Evolutionary conservation across 2,888 invertebrate species (phyloP).

Genomic region (Protodeltote pygarga): DNA sequence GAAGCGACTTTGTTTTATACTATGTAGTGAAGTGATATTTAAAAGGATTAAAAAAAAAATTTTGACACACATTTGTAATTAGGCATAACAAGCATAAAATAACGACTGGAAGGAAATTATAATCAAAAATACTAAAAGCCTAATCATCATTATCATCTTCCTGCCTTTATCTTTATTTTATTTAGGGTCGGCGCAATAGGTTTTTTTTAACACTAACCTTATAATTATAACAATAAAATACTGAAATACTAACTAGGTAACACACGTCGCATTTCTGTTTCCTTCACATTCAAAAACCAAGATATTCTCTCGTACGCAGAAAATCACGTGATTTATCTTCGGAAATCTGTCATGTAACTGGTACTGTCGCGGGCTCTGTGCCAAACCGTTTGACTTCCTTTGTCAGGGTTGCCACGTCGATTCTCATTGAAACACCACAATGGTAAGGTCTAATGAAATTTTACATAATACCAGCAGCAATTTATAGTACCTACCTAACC

Average conservation of each 20-base stretch:
- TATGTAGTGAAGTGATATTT: too few relatives aligned
- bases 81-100: too few relatives aligned
- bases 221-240: neutral
- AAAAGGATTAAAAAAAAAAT: too few relatives aligned
- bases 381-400: conserved; percentile 58
- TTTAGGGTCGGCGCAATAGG: too few relatives aligned
- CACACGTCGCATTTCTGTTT: neutral
- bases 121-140: too few relatives aligned
- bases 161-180: too few relatives aligned
- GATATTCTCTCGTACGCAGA: conserved; percentile 11
- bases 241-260: conserved; percentile 2
- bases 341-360: conserved; percentile 43
- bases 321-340: conserved; percentile 42
- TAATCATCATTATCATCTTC: too few relatives aligned
- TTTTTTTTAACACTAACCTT: too few relatives aligned
- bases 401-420: conserved; percentile 48
- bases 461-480: conserved; percentile 27
- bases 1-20: too few relatives aligned
- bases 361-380: conserved; percentile 46
- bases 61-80: too few relatives aligned
- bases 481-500: conserved; percentile 34
- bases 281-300: conserved; percentile 8
- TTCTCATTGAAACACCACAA: conserved; percentile 33
- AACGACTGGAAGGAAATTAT: too few relatives aligned
- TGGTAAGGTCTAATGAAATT: conserved; percentile 39